These are phyloP conservation scores for Adrianichthys oophorus DNA, from an alignment of 2,797 vertebrate species.

Conservation along the genomic window DNA sequence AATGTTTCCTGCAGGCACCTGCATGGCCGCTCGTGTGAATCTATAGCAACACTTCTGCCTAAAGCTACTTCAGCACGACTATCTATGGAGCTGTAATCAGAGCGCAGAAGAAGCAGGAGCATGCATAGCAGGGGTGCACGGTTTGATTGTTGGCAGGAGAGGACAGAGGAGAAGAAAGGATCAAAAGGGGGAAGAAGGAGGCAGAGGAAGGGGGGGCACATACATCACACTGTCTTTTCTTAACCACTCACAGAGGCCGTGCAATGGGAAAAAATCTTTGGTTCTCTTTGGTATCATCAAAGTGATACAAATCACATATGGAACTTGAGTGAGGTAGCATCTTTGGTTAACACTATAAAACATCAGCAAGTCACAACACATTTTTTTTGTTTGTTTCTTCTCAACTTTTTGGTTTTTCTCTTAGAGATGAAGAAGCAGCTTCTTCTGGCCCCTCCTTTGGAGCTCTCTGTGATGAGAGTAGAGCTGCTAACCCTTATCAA, in stretches of 20 bases:
- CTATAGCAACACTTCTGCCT: slow-evolving; percentile 64
- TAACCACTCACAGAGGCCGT: slow-evolving; percentile 89
- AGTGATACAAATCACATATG: slow-evolving; percentile 99
- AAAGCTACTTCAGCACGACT: slow-evolving; percentile 66
- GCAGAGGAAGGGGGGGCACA: slow-evolving; percentile 45
- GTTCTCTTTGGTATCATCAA: slow-evolving; percentile 99
- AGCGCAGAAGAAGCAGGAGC: slow-evolving; percentile 74
- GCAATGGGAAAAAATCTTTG: slow-evolving; percentile 94
- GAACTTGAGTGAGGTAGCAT: slow-evolving; percentile 99
- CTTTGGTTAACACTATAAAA: slow-evolving; percentile 99
- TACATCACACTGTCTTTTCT: slow-evolving; percentile 77
- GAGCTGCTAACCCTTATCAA: slow-evolving; percentile 68
- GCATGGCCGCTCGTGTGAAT: slow-evolving; percentile 50
- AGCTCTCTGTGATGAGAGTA: slow-evolving; percentile 80
- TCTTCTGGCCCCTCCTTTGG: slow-evolving; percentile 81
- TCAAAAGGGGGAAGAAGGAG: slow-evolving; percentile 22
- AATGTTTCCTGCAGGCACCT: slow-evolving; percentile 41
- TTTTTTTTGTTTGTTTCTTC: slow-evolving; percentile 52
- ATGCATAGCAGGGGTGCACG: slow-evolving; percentile 49
- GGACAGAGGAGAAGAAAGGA: not conserved
- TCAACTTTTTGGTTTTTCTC: slow-evolving; percentile 62
- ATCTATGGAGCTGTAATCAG: slow-evolving; percentile 68
- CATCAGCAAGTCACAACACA: slow-evolving; percentile 92
- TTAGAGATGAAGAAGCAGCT: slow-evolving; percentile 83
- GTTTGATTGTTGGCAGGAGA: slow-evolving; percentile 57